These are phyloP conservation scores for Loriculus beryllinus DNA, from an alignment of 2,797 vertebrate species.

Conservation along the genomic window DNA sequence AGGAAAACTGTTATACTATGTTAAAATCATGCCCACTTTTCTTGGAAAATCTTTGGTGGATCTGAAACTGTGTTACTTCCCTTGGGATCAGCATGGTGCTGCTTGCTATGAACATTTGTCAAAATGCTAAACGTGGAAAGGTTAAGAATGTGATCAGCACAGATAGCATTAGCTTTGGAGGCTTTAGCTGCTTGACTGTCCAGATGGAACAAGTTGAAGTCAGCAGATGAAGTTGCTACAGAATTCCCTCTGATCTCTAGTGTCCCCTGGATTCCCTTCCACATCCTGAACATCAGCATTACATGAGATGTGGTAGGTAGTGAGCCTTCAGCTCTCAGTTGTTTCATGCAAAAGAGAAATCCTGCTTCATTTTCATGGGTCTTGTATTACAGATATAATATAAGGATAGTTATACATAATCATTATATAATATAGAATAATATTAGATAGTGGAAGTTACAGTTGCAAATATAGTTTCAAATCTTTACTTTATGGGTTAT, in stretches of 20 bases:
- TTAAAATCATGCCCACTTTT: neutral
- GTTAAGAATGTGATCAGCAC: neutral
- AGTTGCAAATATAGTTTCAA: neutral
- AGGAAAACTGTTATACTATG: neutral
- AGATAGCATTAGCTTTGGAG: neutral
- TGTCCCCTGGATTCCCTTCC: neutral
- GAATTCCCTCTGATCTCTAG: neutral
- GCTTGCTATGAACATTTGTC: neutral
- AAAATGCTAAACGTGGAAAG: neutral
- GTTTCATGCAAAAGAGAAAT: neutral
- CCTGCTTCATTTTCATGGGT: rapidly evolving
- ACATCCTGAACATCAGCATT: neutral
- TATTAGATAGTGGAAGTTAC: neutral
- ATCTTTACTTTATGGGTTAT: neutral
- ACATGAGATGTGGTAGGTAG: neutral
- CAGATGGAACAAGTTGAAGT: neutral
- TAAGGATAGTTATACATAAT: neutral
- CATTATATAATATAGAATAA: neutral
- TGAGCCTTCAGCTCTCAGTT: neutral
- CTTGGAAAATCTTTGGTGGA: neutral
- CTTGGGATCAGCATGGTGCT: neutral
- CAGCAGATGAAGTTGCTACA: neutral
- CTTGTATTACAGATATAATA: neutral
- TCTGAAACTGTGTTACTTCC: neutral
- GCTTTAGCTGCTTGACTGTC: neutral